Conservation (phyloP, 2,797 vertebrate species). For the Syndactyla subalaris region DNA sequence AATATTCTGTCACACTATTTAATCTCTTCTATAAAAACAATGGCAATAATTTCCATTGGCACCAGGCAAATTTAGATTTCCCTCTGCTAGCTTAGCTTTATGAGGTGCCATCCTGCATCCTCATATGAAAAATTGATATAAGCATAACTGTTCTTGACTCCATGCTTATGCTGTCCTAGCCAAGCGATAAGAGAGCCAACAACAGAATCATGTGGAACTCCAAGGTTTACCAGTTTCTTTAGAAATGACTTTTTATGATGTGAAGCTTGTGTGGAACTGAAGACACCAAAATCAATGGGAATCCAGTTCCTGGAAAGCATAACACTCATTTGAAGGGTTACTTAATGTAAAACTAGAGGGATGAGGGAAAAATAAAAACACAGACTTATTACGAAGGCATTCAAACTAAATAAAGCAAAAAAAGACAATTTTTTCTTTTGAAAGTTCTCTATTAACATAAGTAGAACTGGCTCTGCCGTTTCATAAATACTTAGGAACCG, state of each 20-base stretch:
- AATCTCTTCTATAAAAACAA: not conserved
- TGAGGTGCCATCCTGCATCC: not conserved
- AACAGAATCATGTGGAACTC: not conserved
- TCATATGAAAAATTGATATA: not conserved
- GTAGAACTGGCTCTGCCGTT: not conserved
- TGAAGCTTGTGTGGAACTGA: not conserved
- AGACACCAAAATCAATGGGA: not conserved
- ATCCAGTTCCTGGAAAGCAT: constrained; percentile 3
- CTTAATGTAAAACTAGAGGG: not conserved
- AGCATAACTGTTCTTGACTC: not conserved
- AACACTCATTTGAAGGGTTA: not conserved
- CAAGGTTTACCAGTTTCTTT: not conserved
- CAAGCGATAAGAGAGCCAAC: not conserved
- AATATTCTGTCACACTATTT: not conserved
- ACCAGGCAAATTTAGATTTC: not conserved
- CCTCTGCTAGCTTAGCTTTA: not conserved
- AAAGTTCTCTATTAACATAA: not conserved
- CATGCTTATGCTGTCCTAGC: not conserved
- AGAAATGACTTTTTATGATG: not conserved
- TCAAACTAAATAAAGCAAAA: not conserved
- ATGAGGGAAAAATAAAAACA: not conserved
- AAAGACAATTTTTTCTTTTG: not conserved
- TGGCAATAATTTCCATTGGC: not conserved
- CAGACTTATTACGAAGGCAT: not conserved
- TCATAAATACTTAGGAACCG: not conserved